A percentile compares a stretch with the other conserved stretches of the same genome.
Evolutionary conservation across 2,113 vertebrate genomes (phyloP).

Genomic region (Sebastes fasciatus): DNA sequence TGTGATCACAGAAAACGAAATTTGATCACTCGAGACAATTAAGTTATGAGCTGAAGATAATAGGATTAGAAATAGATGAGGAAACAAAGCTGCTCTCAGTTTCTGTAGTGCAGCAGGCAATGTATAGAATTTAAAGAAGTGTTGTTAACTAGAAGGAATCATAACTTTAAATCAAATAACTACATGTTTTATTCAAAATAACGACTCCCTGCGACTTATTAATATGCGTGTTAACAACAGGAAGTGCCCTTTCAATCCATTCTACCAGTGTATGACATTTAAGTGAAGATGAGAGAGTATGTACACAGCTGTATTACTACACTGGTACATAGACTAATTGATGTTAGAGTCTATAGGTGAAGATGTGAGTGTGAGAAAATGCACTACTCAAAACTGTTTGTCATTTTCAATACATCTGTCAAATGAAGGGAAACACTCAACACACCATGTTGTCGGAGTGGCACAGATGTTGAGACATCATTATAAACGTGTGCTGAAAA

Average conservation of each 20-base stretch:
- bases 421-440: conserved; percentile 28
- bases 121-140: background rate
- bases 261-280: conserved; percentile 21
- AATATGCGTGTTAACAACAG: conserved; percentile 7
- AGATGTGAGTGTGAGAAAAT: conserved; percentile 16
- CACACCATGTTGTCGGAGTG: background rate
- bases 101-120: background rate
- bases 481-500: background rate
- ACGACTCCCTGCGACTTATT: background rate
- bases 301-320: conserved; percentile 36
- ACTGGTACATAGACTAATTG: conserved; percentile 35
- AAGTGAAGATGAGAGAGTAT: conserved; percentile 31
- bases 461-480: background rate
- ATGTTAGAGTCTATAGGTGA: conserved; percentile 37
- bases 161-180: conserved; percentile 1
- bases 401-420: conserved; percentile 41
- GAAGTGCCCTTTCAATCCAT: conserved; percentile 54
- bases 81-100: background rate
- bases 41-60: conserved; percentile 46
- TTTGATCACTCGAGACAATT: conserved; percentile 53
- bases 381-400: background rate
- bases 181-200: background rate
- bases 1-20: conserved; percentile 49
- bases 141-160: background rate
- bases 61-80: conserved; percentile 24